These are phyloP conservation scores for Zoanthus gigantus DNA, from an alignment of 92 coral and sea anemone species.

Conservation along the genomic window DNA sequence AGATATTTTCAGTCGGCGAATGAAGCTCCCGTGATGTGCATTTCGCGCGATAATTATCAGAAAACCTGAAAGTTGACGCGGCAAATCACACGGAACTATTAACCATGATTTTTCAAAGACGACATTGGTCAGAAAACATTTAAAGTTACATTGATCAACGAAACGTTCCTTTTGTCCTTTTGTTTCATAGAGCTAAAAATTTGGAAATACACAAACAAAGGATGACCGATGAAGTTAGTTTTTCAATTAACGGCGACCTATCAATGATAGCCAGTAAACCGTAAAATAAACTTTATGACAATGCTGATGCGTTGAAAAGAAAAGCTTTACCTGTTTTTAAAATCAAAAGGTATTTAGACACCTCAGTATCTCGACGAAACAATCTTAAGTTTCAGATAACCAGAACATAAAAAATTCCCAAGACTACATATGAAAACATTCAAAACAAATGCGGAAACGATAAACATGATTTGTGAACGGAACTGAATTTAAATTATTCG, in stretches of 20 bases:
- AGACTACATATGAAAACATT: not conserved
- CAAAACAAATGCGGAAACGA: not conserved
- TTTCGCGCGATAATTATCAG: not conserved
- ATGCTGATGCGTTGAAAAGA: too few species aligned
- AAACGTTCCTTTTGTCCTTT: not conserved
- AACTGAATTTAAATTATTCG: not conserved
- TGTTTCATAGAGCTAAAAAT: too few species aligned
- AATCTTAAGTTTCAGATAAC: not conserved
- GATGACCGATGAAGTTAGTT: too few species aligned
- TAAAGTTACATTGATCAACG: not conserved
- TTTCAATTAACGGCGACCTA: too few species aligned
- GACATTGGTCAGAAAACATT: not conserved
- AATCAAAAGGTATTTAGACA: not conserved
- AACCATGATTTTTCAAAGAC: not conserved
- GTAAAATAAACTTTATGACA: too few species aligned
- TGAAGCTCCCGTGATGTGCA: not conserved
- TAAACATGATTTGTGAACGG: not conserved
- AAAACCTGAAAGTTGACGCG: not conserved
- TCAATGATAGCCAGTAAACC: too few species aligned
- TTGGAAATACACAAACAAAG: too few species aligned
- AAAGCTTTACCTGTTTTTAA: not conserved
- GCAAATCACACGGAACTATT: not conserved
- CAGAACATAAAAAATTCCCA: not conserved
- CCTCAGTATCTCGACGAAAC: not conserved
- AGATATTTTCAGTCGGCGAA: not conserved